Evolutionary conservation across 1,140 invertebrate species (phyloP).

Genomic region (Drosophila pallidifrons): DNA sequence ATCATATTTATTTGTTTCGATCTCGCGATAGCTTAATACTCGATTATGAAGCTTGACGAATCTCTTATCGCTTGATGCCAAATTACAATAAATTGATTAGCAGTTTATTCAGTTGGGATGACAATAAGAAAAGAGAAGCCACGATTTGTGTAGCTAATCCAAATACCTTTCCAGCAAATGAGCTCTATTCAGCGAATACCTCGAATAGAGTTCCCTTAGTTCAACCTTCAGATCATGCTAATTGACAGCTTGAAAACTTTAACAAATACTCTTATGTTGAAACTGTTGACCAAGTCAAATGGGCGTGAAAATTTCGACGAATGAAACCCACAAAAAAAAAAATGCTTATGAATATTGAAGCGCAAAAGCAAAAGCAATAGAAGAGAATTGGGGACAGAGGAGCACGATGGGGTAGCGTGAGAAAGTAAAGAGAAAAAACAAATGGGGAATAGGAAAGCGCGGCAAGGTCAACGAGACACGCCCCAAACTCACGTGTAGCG

Average conservation of each 20-base stretch:
- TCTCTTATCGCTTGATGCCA: not conserved
- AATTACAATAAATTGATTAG: conserved; percentile 18
- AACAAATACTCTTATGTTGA: conserved; percentile 40
- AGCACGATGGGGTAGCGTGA: conserved; percentile 39
- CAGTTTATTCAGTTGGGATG: conserved; percentile 9
- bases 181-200: conserved; percentile 33
- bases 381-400: too few species aligned
- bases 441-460: conserved; percentile 10
- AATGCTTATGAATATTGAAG: conserved; percentile 23
- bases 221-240: conserved; percentile 57
- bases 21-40: not conserved
- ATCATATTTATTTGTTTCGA: not conserved
- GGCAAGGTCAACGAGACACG: conserved; percentile 44
- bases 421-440: conserved; percentile 28
- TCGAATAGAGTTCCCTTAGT: not conserved
- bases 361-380: not conserved
- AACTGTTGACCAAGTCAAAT: conserved; percentile 50
- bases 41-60: not conserved
- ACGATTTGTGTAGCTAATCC: conserved; percentile 19
- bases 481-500: conserved; percentile 43
- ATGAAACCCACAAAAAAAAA: not conserved
- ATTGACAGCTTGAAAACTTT: conserved; percentile 46
- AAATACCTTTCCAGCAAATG: conserved; percentile 24
- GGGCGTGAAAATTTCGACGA: conserved; percentile 52
- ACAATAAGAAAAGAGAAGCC: not conserved